These are phyloP conservation scores for Zaprionus tsacasi DNA, from an alignment of 1,140 invertebrate species.

Conservation along the genomic window DNA sequence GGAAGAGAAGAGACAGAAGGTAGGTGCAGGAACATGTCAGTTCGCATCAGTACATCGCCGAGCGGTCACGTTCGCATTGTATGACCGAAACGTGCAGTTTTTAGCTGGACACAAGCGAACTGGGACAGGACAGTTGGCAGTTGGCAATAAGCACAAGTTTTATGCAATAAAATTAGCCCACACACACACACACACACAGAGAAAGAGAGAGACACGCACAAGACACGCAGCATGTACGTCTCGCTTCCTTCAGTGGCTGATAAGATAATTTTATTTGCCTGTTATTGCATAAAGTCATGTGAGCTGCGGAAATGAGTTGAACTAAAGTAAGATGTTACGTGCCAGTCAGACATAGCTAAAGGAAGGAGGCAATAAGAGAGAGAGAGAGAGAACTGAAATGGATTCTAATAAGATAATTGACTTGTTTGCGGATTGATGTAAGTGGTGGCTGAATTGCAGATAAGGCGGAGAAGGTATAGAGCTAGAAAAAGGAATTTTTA, in stretches of 20 bases:
- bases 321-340: conserved; percentile 75
- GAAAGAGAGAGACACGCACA: not conserved
- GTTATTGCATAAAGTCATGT: conserved; percentile 83
- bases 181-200: conserved; percentile 30
- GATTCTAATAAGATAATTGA: conserved; percentile 74
- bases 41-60: conserved; percentile 50
- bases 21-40: conserved; percentile 39
- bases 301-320: conserved; percentile 78
- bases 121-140: conserved; percentile 31
- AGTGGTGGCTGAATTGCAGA: conserved; percentile 19
- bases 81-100: conserved; percentile 79
- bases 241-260: conserved; percentile 62
- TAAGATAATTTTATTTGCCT: conserved; percentile 81
- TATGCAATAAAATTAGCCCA: conserved; percentile 78
- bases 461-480: not conserved
- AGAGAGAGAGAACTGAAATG: conserved; percentile 26
- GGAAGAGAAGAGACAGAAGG: not conserved
- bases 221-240: conserved; percentile 50
- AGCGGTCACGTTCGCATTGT: conserved; percentile 74
- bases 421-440: conserved; percentile 47
- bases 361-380: not conserved
- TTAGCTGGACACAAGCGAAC: conserved; percentile 33
- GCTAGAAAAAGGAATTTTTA: not conserved
- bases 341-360: conserved; percentile 13
- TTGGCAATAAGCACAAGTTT: conserved; percentile 79